Evolutionary conservation across 2,888 invertebrate genomes (phyloP).

Genomic region (Melipona beecheii): DNA sequence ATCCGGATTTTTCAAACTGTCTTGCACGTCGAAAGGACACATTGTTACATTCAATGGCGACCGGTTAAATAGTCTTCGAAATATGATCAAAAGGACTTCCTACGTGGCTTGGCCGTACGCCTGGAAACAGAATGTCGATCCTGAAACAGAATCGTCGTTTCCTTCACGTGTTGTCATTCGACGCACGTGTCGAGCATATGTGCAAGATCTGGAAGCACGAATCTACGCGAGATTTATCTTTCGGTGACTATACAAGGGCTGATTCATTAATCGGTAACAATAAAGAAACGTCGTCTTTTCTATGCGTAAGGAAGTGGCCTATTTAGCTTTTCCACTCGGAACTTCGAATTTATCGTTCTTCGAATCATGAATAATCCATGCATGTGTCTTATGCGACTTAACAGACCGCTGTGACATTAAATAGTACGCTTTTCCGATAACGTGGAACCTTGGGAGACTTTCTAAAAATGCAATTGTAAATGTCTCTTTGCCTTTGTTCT

Average conservation of each 20-base stretch:
- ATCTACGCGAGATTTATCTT: conserved; percentile 10
- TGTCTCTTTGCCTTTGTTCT: neutral
- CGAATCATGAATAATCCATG: conserved; percentile 34
- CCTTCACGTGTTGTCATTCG: conserved; percentile 1
- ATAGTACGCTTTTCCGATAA: neutral
- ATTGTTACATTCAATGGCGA: neutral
- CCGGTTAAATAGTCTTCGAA: conserved; percentile 42
- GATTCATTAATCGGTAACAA: conserved; percentile 56
- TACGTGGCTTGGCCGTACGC: neutral
- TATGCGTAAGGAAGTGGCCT: conserved; percentile 25
- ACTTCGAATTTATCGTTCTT: conserved; percentile 3
- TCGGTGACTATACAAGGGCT: conserved; percentile 25
- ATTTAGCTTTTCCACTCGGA: conserved; percentile 18
- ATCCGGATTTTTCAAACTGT: conserved; percentile 2
- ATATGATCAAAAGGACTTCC: conserved; percentile 20
- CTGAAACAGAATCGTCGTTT: conserved; percentile 29
- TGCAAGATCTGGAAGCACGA: conserved; percentile 17
- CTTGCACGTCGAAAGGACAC: conserved; percentile 41
- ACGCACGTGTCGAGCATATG: conserved; percentile 62
- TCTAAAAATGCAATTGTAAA: neutral
- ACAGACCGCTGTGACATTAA: neutral
- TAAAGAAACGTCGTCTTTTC: conserved; percentile 13
- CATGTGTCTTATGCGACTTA: neutral
- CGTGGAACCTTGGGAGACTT: neutral
- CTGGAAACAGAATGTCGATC: conserved; percentile 40